These are phyloP conservation scores for Maconellicoccus hirsutus DNA, from an alignment of 1,140 invertebrate genomes.

Conservation along the genomic window DNA sequence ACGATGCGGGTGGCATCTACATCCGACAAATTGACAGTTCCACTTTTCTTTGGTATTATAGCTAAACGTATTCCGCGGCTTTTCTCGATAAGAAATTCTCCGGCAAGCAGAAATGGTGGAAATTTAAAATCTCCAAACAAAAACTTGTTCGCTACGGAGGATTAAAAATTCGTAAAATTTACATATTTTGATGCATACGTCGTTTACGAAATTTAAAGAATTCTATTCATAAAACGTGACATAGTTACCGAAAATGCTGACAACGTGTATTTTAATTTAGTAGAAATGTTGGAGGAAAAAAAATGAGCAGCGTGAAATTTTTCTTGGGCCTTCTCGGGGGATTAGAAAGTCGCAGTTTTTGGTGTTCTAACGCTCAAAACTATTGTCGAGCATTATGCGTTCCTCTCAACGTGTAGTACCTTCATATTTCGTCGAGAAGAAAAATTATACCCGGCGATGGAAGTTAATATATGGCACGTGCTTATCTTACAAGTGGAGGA, in stretches of 20 bases:
- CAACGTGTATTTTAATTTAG: background rate
- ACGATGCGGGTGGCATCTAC: background rate
- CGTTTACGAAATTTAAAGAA: background rate
- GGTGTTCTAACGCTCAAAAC: background rate
- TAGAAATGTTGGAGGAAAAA: background rate
- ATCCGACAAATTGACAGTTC: background rate
- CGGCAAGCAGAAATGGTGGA: background rate
- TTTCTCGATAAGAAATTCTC: background rate
- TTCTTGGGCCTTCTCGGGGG: background rate
- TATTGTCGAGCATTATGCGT: background rate
- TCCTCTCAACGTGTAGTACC: background rate
- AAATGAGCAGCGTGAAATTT: background rate
- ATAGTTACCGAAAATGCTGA: constrained; percentile 3
- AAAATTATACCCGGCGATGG: background rate
- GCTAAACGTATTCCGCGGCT: background rate
- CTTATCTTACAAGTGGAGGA: background rate
- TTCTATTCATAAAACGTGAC: constrained; percentile 1
- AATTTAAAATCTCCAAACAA: background rate
- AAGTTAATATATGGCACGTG: background rate
- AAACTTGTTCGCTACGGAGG: background rate
- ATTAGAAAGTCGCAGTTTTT: background rate
- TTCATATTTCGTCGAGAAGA: background rate
- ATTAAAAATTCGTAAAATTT: background rate
- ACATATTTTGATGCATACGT: background rate
- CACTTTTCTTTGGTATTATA: background rate